phyloP scores from a whole-genome alignment of 2,888 invertebrate species.

The Hartigia nigra region DNA sequence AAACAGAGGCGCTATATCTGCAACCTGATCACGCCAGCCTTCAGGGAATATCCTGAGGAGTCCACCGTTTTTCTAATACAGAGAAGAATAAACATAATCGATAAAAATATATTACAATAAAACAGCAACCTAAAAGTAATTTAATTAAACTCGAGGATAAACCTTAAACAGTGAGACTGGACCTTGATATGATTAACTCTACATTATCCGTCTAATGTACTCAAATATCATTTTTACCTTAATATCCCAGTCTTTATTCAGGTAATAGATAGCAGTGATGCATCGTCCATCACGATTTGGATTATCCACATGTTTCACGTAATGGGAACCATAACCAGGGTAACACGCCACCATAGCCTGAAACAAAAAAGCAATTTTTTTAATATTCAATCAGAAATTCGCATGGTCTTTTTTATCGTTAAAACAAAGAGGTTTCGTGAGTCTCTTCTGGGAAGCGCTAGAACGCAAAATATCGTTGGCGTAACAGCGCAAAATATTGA shows the following conservation, averaged over 20 bases:
- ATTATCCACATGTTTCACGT: slow-evolving; percentile 98
- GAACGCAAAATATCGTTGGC: not conserved
- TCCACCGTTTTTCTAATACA: slow-evolving; percentile 76
- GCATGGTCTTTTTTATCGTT: not conserved
- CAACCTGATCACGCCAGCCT: slow-evolving; percentile 82
- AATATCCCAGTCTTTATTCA: slow-evolving; percentile 94
- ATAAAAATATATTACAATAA: not conserved
- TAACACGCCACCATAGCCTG: slow-evolving; percentile 99
- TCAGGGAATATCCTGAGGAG: slow-evolving; percentile 93
- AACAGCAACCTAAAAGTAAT: not conserved
- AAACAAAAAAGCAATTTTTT: slow-evolving; percentile 38
- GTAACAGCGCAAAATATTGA: not conserved
- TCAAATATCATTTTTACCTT: slow-evolving; percentile 67
- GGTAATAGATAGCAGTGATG: slow-evolving; percentile 97
- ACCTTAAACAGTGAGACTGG: slow-evolving; percentile 8
- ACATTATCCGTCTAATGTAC: not conserved
- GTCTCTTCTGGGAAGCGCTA: not conserved
- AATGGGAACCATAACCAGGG: slow-evolving; percentile 93
- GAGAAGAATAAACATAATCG: not conserved
- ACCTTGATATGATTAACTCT: not conserved
- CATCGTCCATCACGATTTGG: slow-evolving; percentile 96
- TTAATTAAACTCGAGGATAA: not conserved
- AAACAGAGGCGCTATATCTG: slow-evolving; percentile 92
- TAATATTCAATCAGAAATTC: not conserved
- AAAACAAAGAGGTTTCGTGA: not conserved